Evolutionary conservation across 2,113 vertebrate genomes (phyloP).

Genomic region (Phyllopteryx taeniolatus): DNA sequence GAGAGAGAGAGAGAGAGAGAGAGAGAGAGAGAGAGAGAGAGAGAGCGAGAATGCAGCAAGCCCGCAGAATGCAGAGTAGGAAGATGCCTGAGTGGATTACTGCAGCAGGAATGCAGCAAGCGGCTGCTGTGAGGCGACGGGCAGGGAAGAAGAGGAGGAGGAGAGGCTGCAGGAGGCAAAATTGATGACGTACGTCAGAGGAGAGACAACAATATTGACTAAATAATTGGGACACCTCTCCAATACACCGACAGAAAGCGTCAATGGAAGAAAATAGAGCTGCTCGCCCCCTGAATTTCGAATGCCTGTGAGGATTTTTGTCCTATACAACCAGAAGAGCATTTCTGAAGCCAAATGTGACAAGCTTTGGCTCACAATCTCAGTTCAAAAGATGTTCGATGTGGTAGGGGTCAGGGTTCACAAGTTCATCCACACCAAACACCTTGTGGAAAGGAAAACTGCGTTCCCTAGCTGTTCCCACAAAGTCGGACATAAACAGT

Average conservation of each 20-base stretch:
- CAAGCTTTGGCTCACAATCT: no score
- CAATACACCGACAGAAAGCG: neutral
- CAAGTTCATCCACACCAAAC: no score
- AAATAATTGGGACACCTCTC: neutral
- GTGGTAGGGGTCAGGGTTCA: no score
- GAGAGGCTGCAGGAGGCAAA: constrained; percentile 16
- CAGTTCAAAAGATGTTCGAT: no score
- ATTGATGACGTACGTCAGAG: constrained; percentile 23
- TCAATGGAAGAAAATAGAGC: no score
- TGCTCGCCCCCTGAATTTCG: neutral
- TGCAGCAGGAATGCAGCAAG: constrained; percentile 65
- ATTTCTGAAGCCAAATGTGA: no score
- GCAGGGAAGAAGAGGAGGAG: constrained; percentile 17
- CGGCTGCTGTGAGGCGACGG: constrained; percentile 23
- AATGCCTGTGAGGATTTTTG: neutral
- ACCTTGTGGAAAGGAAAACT: no score
- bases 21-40: no score
- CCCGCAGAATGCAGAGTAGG: constrained; percentile 60
- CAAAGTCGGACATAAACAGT: no score
- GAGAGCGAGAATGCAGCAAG: constrained; percentile 3
- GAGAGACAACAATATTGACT: constrained; percentile 2
- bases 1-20: neutral
- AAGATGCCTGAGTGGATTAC: constrained; percentile 56
- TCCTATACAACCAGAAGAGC: neutral
- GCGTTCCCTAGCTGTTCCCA: no score